Evolutionary conservation across 2,113 vertebrate genomes (phyloP).

Genomic region (Picathartes gymnocephalus): DNA sequence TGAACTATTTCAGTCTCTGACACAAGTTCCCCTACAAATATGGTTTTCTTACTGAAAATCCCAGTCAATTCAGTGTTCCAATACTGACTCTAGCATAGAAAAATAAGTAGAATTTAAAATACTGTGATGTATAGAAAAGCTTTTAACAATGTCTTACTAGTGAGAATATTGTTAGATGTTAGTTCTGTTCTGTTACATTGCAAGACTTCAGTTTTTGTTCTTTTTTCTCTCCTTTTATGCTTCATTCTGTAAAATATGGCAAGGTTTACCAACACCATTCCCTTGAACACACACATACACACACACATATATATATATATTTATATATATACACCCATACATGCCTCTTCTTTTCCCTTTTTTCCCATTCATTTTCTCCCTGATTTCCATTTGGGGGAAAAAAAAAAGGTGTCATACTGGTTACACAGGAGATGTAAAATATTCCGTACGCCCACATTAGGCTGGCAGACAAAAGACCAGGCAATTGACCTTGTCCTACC

Average conservation of each 20-base stretch:
- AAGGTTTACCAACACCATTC: not conserved
- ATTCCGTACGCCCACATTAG: not conserved
- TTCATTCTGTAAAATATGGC: not conserved
- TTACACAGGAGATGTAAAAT: not conserved
- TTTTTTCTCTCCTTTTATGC: not conserved
- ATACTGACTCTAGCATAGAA: not conserved
- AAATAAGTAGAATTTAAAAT: not conserved
- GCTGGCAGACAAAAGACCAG: not conserved
- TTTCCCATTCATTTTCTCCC: not conserved
- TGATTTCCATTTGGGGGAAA: not conserved
- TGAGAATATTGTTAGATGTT: not conserved
- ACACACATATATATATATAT: not conserved
- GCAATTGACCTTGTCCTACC: not conserved
- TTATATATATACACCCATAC: fast-evolving
- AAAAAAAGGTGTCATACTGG: not conserved
- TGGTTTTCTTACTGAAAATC: not conserved
- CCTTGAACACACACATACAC: not conserved
- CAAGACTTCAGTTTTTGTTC: not conserved
- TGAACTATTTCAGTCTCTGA: too few relatives aligned
- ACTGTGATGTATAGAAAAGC: not conserved
- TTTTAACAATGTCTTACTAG: not conserved
- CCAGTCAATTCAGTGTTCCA: not conserved
- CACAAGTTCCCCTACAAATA: not conserved
- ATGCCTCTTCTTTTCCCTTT: not conserved
- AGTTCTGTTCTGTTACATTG: not conserved